Evolutionary conservation across 2,888 invertebrate genomes (phyloP).

Genomic region (Lutraria lutraria): DNA sequence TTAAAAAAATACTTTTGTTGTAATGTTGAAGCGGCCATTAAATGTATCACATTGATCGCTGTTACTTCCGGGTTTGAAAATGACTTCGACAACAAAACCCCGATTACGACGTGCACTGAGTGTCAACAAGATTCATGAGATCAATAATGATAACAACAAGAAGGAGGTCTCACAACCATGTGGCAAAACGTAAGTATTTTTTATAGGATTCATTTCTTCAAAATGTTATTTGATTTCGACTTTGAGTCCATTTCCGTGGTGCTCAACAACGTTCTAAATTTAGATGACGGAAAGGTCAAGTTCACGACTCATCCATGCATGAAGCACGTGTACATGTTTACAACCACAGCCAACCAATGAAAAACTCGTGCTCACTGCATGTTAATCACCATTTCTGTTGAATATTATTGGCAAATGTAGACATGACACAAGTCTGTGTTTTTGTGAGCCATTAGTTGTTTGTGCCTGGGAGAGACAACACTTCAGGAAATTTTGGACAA

Average conservation of each 20-base stretch:
- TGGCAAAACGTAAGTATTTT: conserved; percentile 77
- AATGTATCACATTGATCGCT: background rate
- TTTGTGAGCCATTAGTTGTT: background rate
- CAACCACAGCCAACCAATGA: background rate
- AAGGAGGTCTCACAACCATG: conserved; percentile 71
- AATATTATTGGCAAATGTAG: background rate
- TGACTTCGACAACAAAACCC: conserved; percentile 65
- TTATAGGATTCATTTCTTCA: background rate
- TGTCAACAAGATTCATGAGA: conserved; percentile 73
- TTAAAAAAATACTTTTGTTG: background rate
- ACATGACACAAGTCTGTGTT: background rate
- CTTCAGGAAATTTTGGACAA: background rate
- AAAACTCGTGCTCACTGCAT: background rate
- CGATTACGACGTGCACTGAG: conserved; percentile 75
- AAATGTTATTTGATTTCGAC: background rate
- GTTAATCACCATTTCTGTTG: background rate
- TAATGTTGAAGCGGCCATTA: conserved; percentile 31
- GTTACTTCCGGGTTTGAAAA: conserved; percentile 57
- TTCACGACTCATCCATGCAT: conserved; percentile 65
- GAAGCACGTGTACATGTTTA: conserved; percentile 40
- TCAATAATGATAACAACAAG: conserved; percentile 70
- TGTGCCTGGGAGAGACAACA: background rate
- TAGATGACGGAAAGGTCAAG: conserved; percentile 41
- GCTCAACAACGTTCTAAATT: conserved; percentile 35
- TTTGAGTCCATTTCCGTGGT: background rate